These are phyloP conservation scores for Smithornis capensis DNA, from an alignment of 2,113 vertebrate genomes.

Conservation along the genomic window DNA sequence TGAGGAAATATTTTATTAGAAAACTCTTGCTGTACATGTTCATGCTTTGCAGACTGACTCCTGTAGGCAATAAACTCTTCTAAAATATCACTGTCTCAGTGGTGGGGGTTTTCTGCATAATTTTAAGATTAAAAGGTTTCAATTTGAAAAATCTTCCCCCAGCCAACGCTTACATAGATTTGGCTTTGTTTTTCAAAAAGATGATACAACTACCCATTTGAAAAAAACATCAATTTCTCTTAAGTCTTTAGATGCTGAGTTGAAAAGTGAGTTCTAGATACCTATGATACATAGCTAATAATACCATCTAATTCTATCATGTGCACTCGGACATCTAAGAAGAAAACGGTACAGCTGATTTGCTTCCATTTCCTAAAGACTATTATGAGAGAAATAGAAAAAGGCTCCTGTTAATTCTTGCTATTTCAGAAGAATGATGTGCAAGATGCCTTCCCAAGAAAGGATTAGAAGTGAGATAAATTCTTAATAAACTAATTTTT, in stretches of 20 bases:
- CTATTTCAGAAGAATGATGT: neutral
- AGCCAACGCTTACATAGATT: neutral
- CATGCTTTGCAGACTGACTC: neutral
- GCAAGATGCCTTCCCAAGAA: neutral
- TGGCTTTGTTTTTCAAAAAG: neutral
- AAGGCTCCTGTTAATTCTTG: neutral
- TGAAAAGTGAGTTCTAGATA: neutral
- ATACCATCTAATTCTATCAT: neutral
- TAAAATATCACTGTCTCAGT: neutral
- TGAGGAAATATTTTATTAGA: slow-evolving; percentile 33
- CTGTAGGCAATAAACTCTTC: neutral
- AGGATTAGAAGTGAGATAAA: neutral
- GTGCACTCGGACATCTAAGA: neutral
- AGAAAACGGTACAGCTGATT: neutral
- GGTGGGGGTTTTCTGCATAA: neutral
- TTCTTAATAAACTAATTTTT: slow-evolving; percentile 8
- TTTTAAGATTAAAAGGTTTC: neutral
- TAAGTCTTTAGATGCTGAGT: neutral
- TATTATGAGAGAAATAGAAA: neutral
- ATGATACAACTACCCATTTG: neutral
- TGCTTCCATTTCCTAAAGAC: neutral
- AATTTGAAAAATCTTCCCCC: neutral
- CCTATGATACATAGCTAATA: neutral
- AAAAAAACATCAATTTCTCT: neutral
- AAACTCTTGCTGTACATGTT: neutral